phyloP scores from a whole-genome alignment of 1,140 invertebrate species.

The Drosophila biarmipes region DNA sequence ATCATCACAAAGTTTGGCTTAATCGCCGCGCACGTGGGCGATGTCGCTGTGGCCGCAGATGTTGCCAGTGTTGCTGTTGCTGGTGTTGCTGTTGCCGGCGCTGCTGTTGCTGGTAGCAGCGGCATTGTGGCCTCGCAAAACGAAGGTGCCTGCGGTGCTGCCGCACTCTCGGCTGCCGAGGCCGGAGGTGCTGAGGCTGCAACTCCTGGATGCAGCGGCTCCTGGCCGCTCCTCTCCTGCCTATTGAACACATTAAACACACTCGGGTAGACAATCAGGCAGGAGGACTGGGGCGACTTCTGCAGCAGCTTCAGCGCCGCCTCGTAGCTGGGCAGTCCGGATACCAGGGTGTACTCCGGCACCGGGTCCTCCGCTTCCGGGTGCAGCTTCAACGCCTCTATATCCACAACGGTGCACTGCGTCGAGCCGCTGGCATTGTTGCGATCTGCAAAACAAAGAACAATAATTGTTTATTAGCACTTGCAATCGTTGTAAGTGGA shows the following conservation, averaged over 20 bases:
- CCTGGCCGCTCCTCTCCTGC: slow-evolving; percentile 60
- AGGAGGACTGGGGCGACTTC: slow-evolving; percentile 72
- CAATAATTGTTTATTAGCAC: slow-evolving; percentile 43
- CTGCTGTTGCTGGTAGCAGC: slow-evolving; percentile 42
- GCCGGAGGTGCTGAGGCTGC: slow-evolving; percentile 25
- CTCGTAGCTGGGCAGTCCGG: slow-evolving; percentile 87
- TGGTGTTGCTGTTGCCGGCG: slow-evolving; percentile 11
- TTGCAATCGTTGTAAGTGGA: neutral
- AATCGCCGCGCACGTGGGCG: slow-evolving; percentile 57
- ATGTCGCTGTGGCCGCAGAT: slow-evolving; percentile 13
- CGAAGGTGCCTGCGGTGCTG: slow-evolving; percentile 29
- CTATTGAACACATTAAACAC: slow-evolving; percentile 81
- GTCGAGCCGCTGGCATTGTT: slow-evolving; percentile 62
- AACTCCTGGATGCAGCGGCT: slow-evolving; percentile 19
- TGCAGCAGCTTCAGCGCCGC: slow-evolving; percentile 86
- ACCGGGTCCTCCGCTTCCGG: slow-evolving; percentile 85
- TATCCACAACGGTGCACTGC: slow-evolving; percentile 71
- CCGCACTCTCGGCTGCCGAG: slow-evolving; percentile 5
- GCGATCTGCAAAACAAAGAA: slow-evolving; percentile 59
- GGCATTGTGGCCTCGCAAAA: slow-evolving; percentile 61
- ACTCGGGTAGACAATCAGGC: slow-evolving; percentile 80
- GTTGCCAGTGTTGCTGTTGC: slow-evolving; percentile 15
- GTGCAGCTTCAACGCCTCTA: slow-evolving; percentile 74
- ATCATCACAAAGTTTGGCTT: slow-evolving; percentile 64
- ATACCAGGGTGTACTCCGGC: slow-evolving; percentile 87